Conservation (phyloP, 2,888 invertebrate species). For the Pseudoips prasinana region DNA sequence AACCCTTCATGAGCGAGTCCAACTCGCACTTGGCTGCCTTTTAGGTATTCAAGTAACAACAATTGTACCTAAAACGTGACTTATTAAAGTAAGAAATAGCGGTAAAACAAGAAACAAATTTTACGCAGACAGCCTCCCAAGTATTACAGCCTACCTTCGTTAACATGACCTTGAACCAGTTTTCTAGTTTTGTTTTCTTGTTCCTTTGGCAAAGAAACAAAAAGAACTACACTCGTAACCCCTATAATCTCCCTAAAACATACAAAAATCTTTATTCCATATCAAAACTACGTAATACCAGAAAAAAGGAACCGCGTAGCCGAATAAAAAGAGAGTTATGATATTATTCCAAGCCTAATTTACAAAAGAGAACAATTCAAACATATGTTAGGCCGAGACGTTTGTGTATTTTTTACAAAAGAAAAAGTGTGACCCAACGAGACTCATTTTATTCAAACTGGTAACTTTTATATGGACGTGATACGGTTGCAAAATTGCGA, state of each 20-base stretch:
- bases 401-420: constrained; percentile 37
- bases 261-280: constrained; percentile 11
- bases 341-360: constrained; percentile 41
- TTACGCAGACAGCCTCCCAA: too few species aligned
- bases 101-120: too few species aligned
- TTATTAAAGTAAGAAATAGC: too few species aligned
- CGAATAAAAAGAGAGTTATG: constrained; percentile 32
- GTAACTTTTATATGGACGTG: constrained; percentile 50
- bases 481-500: constrained; percentile 35
- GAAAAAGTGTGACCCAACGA: constrained; percentile 47
- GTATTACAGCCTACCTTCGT: too few species aligned
- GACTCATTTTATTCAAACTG: constrained; percentile 55
- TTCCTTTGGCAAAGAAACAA: constrained; percentile 3
- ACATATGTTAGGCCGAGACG: constrained; percentile 34
- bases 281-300: constrained; percentile 16
- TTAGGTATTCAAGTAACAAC: too few species aligned
- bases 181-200: too few species aligned
- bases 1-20: too few species aligned
- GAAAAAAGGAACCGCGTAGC: constrained; percentile 14
- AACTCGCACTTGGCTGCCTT: too few species aligned
- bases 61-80: too few species aligned
- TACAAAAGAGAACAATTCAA: constrained; percentile 37
- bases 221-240: neutral
- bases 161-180: too few species aligned
- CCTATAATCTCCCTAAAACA: neutral